Evolutionary conservation across 2,113 vertebrate species (phyloP).

Genomic region (Myxocyprinus asiaticus): DNA sequence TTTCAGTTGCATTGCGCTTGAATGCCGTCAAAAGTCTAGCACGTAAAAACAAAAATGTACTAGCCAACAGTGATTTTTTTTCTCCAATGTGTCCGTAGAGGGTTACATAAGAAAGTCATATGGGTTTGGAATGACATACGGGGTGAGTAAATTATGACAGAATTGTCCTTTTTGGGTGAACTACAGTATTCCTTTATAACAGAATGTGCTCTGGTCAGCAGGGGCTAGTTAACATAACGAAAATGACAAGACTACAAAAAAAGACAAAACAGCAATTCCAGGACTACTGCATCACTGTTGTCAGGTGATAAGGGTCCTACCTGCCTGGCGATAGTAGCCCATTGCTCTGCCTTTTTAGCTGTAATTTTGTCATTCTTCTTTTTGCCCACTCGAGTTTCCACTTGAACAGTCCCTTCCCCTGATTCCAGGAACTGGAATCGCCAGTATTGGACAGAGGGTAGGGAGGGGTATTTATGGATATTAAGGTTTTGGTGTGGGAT

Average conservation of each 20-base stretch:
- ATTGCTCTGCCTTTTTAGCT: conserved; percentile 91
- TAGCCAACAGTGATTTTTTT: no score
- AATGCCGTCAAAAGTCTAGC: no score
- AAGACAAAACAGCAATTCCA: not conserved
- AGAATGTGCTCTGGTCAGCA: conserved; percentile 2
- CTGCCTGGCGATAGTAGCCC: conserved; percentile 94
- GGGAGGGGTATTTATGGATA: conserved; percentile 47
- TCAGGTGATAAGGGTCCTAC: conserved; percentile 78
- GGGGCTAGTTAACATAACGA: conserved; percentile 37
- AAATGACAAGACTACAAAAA: conserved; percentile 56
- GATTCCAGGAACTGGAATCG: conserved; percentile 77
- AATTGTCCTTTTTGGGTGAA: no score
- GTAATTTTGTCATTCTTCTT: conserved; percentile 82
- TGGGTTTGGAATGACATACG: no score
- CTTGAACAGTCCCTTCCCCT: conserved; percentile 82
- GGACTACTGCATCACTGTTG: conserved; percentile 42
- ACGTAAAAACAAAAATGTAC: no score
- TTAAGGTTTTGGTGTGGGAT: conserved; percentile 51
- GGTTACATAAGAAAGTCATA: no score
- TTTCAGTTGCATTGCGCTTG: no score
- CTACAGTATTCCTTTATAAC: no score
- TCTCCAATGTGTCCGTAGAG: no score
- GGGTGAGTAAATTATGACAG: no score
- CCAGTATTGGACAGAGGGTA: conserved; percentile 48
- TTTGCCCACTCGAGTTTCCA: conserved; percentile 83